phyloP scores from a whole-genome alignment of 2,797 vertebrate genomes.

The Bryconaethiops microstoma region DNA sequence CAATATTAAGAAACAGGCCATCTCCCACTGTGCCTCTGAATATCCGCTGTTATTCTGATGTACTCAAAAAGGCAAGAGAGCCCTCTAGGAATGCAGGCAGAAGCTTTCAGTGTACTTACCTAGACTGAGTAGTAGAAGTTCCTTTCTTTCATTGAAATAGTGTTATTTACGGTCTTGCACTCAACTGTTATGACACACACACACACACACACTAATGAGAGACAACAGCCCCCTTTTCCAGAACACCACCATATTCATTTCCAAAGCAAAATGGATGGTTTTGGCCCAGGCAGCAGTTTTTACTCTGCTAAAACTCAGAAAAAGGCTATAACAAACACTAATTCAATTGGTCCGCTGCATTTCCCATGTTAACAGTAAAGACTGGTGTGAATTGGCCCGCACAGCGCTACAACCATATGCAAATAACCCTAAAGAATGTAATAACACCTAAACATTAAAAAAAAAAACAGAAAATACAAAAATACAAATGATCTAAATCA shows the following conservation, averaged over 20 bases:
- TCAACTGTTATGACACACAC: background rate
- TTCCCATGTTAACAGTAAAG: constrained; percentile 14
- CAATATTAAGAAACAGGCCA: constrained; percentile 16
- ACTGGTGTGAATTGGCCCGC: background rate
- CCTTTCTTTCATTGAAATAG: background rate
- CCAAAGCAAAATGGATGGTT: background rate
- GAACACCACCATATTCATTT: background rate
- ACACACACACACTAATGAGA: background rate
- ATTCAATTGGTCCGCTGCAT: constrained; percentile 36
- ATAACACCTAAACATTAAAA: background rate
- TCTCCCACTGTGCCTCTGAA: constrained; percentile 3
- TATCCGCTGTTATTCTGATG: background rate
- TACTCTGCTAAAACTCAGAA: constrained; percentile 34
- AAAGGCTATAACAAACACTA: constrained; percentile 12
- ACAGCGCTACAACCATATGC: background rate
- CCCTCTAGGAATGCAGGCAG: constrained; percentile 4
- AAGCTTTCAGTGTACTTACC: background rate
- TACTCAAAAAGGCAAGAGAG: background rate
- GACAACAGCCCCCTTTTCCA: background rate
- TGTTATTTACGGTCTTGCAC: constrained; percentile 11
- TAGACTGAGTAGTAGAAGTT: background rate
- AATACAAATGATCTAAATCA: background rate
- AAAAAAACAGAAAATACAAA: constrained; percentile 16
- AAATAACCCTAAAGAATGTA: background rate
- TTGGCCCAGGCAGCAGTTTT: constrained; percentile 8